Evolutionary conservation across 2,113 vertebrate genomes (phyloP).

Genomic region (Rhynchopsitta pachyrhyncha): DNA sequence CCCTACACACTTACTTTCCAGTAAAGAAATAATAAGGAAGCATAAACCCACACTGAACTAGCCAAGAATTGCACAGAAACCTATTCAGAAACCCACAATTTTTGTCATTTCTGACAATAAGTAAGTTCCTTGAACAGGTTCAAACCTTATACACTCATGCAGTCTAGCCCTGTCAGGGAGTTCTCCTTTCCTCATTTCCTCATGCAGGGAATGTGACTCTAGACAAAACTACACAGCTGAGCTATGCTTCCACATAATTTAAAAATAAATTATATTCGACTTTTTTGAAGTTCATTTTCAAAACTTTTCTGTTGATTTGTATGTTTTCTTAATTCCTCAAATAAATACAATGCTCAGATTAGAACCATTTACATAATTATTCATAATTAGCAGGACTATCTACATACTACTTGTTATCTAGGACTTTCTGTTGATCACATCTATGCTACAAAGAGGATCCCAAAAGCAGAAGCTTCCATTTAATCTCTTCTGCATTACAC

Average conservation of each 20-base stretch:
- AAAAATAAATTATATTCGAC: not conserved
- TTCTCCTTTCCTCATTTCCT: not conserved
- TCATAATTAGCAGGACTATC: slow-evolving; percentile 56
- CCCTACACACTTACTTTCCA: not conserved
- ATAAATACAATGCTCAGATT: not conserved
- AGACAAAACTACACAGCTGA: not conserved
- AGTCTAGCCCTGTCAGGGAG: not conserved
- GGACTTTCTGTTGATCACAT: slow-evolving; percentile 57
- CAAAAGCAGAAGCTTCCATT: slow-evolving; percentile 68
- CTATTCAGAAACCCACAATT: not conserved
- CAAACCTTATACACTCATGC: not conserved
- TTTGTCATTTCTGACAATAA: not conserved
- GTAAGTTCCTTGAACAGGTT: not conserved
- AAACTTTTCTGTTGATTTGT: not conserved
- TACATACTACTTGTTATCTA: slow-evolving; percentile 43
- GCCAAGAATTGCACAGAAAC: not conserved
- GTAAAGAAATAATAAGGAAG: not conserved
- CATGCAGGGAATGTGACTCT: not conserved
- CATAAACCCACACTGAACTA: not conserved
- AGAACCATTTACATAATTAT: slow-evolving; percentile 31
- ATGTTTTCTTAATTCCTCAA: not conserved
- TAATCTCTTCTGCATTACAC: slow-evolving; percentile 52
- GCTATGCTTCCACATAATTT: not conserved
- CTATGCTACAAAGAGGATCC: not conserved
- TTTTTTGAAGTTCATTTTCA: not conserved